Evolutionary conservation across 53 echinoderm and acorn worm genomes (phyloP).

Genomic region (Henricia sp.): DNA sequence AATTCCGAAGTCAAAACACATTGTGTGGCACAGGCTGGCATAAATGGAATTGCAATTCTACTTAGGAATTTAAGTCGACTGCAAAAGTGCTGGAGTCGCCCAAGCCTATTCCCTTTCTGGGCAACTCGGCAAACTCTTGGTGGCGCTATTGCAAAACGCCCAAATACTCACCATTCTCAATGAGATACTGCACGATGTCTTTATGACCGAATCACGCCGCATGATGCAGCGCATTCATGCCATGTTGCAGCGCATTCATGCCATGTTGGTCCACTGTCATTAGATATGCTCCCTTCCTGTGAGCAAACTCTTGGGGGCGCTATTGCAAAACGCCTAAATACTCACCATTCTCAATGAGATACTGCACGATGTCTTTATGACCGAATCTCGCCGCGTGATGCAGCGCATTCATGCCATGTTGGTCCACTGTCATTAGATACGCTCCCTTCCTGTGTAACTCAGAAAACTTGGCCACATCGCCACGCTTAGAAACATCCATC

Average conservation of each 20-base stretch:
- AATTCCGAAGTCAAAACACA: too few relatives aligned
- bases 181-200: constrained; percentile 96
- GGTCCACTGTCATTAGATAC: constrained; percentile 80
- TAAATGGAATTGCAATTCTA: too few relatives aligned
- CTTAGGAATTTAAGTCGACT: too few relatives aligned
- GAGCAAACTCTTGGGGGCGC: too few relatives aligned
- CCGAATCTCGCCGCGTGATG: constrained; percentile 97
- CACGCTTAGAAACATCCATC: constrained; percentile 97
- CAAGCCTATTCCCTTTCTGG: too few relatives aligned
- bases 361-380: constrained; percentile 98
- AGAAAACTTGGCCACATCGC: constrained; percentile 85
- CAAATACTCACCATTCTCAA: constrained; percentile 96
- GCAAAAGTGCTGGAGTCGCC: too few relatives aligned
- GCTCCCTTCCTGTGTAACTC: constrained; percentile 94
- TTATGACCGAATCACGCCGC: constrained; percentile 97
- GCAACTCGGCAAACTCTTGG: too few relatives aligned
- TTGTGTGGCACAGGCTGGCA: too few relatives aligned
- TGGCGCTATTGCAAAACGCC: too few relatives aligned
- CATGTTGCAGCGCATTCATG: too few relatives aligned
- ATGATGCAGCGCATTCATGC: constrained; percentile 94
- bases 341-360: constrained; percentile 96
- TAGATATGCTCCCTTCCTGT: constrained; percentile 85
- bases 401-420: constrained; percentile 95
- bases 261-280: constrained; percentile 92
- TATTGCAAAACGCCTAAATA: too few relatives aligned